Conservation (phyloP, 2,888 invertebrate species). For the Apamea monoglypha region DNA sequence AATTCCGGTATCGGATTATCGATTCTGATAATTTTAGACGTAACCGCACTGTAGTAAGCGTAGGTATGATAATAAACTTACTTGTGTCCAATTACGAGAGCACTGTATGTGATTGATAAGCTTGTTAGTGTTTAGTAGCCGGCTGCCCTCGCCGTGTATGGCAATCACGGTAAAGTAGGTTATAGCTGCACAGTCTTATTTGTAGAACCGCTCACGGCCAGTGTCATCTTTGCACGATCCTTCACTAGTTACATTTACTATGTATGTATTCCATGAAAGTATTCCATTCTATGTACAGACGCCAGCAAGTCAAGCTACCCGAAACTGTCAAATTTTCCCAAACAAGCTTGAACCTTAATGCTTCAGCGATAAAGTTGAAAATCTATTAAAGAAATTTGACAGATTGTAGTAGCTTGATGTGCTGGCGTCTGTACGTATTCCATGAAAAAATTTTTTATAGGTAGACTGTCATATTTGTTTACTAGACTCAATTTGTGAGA, state of each 20-base stretch:
- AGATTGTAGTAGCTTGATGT: too few species aligned
- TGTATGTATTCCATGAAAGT: too few species aligned
- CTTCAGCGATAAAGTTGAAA: too few species aligned
- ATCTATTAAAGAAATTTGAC: too few species aligned
- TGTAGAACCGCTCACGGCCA: neutral
- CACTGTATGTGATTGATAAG: constrained; percentile 52
- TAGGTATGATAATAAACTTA: constrained; percentile 29
- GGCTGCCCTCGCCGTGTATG: constrained; percentile 31
- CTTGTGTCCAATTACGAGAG: constrained; percentile 48
- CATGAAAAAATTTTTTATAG: neutral
- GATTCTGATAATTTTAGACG: constrained; percentile 8
- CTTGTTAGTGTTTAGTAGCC: constrained; percentile 54
- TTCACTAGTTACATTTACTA: neutral
- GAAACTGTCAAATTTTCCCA: too few species aligned
- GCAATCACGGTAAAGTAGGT: constrained; percentile 41
- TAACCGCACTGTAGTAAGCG: constrained; percentile 14
- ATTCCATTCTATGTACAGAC: too few species aligned
- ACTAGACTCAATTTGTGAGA: neutral
- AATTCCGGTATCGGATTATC: neutral
- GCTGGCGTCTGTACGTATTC: too few species aligned
- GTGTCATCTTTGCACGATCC: constrained; percentile 10
- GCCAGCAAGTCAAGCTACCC: too few species aligned
- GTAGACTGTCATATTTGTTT: neutral
- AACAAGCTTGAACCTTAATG: too few species aligned
- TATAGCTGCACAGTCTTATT: constrained; percentile 22